Base-by-base conservation (phyloP, 2,113 vertebrate genomes). In the Lepisosteus osseus region DNA sequence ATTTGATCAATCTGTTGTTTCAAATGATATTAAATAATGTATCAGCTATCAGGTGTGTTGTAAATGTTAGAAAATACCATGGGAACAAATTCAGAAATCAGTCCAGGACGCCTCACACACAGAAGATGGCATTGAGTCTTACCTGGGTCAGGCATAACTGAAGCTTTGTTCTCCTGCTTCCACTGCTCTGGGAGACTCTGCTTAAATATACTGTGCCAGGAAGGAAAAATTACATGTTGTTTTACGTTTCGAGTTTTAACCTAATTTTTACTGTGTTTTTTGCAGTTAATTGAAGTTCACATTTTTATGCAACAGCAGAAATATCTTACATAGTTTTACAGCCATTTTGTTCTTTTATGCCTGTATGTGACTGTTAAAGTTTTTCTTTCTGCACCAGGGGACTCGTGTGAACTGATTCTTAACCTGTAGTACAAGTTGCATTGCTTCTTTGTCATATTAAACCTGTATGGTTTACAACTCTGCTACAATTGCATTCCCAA, bases 101-200 rank as follows among this genome's bases (percentile, higher is more conserved):
- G 73, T 68, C 78, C 65, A 75, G 29, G 69, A 80, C 43, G 41
- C 43, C 69, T 77, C 56, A 51, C 44, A 70, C 70, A 87, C 82
- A 86, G 86, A 86, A 84, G 81, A 77, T 79, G 79, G 80, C 79
- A 88, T 88, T 89, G 85, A 88, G 82, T 76, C 17, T 61, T 11
- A 14, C 54, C 54, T 14, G 6, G 54, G 72, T 72, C 72, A 74
- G 79, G n/a, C 69, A 81, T 87, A 78, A 84, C 77, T 84, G 79
- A 76, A 64, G 82, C 84, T 76, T 86, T 87, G 79, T 85, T 76
- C 70, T 72, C 42, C 67, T 70, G 76, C 66, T 69, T 77, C 70
- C 29, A 67, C 66, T 72, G 76, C 76, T 77, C 15, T 40, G 61
- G 71, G 74, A 77, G 78, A 68, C 65, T 11, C 65, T 64, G 67